A percentile compares a stretch with the other conserved stretches of the same genome.
These are phyloP conservation scores for Myotis daubentonii DNA, from an alignment of 2,797 vertebrate genomes.

Conservation along the genomic window DNA sequence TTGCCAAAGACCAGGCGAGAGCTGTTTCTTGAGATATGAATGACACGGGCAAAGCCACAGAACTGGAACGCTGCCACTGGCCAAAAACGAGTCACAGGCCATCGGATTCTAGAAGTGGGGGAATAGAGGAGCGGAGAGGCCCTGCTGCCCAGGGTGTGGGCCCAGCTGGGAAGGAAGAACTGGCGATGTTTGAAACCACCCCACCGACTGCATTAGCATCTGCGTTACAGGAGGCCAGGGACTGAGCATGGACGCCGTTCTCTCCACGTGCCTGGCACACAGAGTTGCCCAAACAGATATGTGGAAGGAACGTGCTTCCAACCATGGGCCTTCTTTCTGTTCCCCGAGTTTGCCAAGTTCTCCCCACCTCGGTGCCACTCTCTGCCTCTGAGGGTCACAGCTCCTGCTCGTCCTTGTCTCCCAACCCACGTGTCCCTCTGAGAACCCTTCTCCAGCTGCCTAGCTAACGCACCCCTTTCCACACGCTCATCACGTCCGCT, in stretches of 20 bases:
- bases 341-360: neutral
- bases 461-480: neutral
- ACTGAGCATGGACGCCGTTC: rapidly evolving
- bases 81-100: neutral
- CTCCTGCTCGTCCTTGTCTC: neutral
- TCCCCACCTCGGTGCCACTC: neutral
- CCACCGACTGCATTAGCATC: rapidly evolving
- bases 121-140: neutral
- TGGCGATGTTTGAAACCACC: neutral
- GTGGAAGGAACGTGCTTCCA: too few species aligned
- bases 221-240: neutral
- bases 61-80: neutral
- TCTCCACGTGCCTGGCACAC: rapidly evolving
- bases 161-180: neutral
- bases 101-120: neutral
- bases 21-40: neutral
- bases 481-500: neutral
- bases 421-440: neutral
- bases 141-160: neutral
- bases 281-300: neutral
- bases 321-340: neutral
- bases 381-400: rapidly evolving
- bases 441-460: neutral
- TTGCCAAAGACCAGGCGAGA: neutral
- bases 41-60: neutral